Conservation (phyloP, 92 coral and sea anemone species). For the Galaxea fascicularis region DNA sequence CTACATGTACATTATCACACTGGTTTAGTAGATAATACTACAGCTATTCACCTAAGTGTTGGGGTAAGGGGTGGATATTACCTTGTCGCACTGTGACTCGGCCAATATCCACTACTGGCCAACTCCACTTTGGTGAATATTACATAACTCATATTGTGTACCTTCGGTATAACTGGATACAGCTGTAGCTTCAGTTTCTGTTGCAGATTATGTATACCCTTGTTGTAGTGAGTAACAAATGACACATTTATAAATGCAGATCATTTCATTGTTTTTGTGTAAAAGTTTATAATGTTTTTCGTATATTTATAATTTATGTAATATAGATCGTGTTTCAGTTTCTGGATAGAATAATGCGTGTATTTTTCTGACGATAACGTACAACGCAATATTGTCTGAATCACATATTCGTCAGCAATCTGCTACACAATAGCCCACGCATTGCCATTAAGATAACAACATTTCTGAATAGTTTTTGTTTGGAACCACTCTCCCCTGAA, state of each 20-base stretch:
- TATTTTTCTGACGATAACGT: constrained; percentile 6
- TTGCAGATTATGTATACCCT: constrained; percentile 15
- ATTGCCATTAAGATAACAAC: constrained; percentile 18
- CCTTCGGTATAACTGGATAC: constrained; percentile 25
- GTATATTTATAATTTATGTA: constrained; percentile 8
- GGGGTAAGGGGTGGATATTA: not conserved
- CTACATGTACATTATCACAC: constrained; percentile 4
- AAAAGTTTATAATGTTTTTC: constrained; percentile 14
- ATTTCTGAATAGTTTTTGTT: constrained; percentile 19
- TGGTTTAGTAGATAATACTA: not conserved
- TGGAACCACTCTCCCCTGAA: constrained; percentile 13
- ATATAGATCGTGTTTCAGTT: constrained; percentile 13
- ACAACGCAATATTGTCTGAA: constrained; percentile 25
- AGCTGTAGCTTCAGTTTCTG: constrained; percentile 19
- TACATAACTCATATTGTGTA: constrained; percentile 27
- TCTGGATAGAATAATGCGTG: constrained; percentile 7
- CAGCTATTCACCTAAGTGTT: constrained; percentile 15
- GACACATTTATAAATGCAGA: not conserved
- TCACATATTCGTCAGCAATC: constrained; percentile 6
- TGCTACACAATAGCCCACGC: constrained; percentile 27
- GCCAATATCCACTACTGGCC: constrained; percentile 22
- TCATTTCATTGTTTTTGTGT: not conserved
- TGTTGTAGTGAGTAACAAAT: constrained; percentile 12
- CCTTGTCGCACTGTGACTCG: constrained; percentile 24
- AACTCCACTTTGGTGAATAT: too few species aligned